Conservation (phyloP, 2,797 vertebrate genomes). For the Gambusia yucatana region DNA sequence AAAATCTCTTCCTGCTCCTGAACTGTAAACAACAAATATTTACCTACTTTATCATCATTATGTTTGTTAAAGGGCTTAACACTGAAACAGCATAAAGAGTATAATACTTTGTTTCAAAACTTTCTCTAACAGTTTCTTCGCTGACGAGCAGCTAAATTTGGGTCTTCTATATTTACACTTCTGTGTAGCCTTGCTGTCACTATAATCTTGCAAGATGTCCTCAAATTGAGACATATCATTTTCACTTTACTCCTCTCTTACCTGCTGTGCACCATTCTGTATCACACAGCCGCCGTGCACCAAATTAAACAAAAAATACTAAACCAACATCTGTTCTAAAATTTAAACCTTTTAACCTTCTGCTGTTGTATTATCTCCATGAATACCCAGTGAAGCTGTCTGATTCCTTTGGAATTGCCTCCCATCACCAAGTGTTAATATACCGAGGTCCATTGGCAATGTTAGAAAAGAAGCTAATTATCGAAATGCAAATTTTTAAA, state of each 20-base stretch:
- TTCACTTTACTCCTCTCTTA: not conserved
- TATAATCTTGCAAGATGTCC: not conserved
- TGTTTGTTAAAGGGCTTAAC: conserved; percentile 26
- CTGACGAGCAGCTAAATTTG: not conserved
- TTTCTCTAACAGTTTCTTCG: not conserved
- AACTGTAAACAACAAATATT: conserved; percentile 47
- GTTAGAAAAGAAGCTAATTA: conserved; percentile 48
- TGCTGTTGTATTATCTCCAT: conserved; percentile 8
- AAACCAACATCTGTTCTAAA: not conserved
- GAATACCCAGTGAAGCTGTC: conserved; percentile 16
- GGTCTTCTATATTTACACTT: not conserved
- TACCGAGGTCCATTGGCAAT: conserved; percentile 54
- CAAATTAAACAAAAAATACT: not conserved
- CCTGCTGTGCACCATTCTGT: not conserved
- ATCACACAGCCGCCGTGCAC: not conserved
- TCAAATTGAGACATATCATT: too few relatives aligned
- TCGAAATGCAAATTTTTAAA: conserved; percentile 61
- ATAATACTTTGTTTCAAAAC: not conserved
- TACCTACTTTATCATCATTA: conserved; percentile 45
- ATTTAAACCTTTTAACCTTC: conserved; percentile 29
- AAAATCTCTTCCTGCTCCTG: conserved; percentile 3
- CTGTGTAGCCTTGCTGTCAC: not conserved
- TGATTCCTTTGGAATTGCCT: conserved; percentile 30
- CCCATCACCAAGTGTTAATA: conserved; percentile 41
- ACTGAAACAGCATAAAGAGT: not conserved